Percentiles rank a stretch among this genome's conserved stretches.
phyloP scores from a whole-genome alignment of 2,888 invertebrate genomes.

The Pycnomerus fuliginosus region DNA sequence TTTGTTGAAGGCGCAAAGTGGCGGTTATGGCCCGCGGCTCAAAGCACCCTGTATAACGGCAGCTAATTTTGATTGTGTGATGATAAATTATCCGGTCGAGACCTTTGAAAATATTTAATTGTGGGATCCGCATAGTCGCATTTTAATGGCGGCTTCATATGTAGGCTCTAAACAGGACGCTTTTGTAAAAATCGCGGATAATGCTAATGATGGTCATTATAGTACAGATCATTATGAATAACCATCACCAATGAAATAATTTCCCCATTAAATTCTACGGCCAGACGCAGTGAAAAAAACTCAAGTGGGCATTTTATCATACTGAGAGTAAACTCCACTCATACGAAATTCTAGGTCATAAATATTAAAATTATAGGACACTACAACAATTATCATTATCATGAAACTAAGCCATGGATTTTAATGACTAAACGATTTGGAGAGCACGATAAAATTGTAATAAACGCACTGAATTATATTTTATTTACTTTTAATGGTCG shows the following conservation, averaged over 20 bases:
- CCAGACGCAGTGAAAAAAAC: neutral
- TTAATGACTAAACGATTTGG: slow-evolving; percentile 19
- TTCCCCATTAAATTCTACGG: neutral
- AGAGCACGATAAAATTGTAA: slow-evolving; percentile 17
- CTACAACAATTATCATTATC: slow-evolving; percentile 10
- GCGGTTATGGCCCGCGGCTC: no score
- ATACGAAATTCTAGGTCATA: slow-evolving; percentile 6
- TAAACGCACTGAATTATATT: slow-evolving; percentile 21
- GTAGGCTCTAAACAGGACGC: no score
- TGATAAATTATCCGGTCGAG: no score
- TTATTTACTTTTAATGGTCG: slow-evolving; percentile 25
- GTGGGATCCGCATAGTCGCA: no score
- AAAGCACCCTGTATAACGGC: no score
- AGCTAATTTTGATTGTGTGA: no score
- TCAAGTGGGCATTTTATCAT: slow-evolving; percentile 2
- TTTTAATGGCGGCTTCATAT: no score
- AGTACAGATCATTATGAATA: slow-evolving; percentile 4
- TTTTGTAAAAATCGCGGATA: slow-evolving; percentile 9
- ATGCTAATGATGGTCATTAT: slow-evolving; percentile 16
- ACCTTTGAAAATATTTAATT: no score
- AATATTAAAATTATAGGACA: slow-evolving; percentile 5
- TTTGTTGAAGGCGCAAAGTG: no score
- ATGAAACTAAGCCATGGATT: slow-evolving; percentile 10
- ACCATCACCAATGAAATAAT: neutral
- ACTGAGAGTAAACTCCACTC: slow-evolving; percentile 1